Base-by-base conservation (phyloP, 2,113 vertebrate genomes). In the Neomonachus schauinslandi region DNA sequence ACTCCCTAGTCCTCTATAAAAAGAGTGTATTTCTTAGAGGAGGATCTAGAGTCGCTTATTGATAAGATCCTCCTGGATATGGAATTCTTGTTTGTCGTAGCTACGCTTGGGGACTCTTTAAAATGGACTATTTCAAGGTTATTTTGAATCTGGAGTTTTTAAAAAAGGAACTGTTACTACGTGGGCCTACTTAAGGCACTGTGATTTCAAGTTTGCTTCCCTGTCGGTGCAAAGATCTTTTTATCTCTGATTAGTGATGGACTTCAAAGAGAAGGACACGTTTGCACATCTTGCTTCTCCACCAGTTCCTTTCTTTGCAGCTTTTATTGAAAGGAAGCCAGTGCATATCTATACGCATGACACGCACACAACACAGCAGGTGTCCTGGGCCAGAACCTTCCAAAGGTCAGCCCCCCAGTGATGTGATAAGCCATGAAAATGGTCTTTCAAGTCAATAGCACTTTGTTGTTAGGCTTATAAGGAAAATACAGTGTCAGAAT, bases 1-100 rank as follows among this genome's bases (percentile, higher is more conserved):
- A 91, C 83, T 98, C 97, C 71, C 80, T 77, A 94, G 86, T 95
- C 59, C 67, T 77, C 33, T 89, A 65, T 88, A 77, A 94, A 97
- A 7, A 42, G 11, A 69, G 21, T 42, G n/a, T 57, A 49, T 95
- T 96, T 97, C 55, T 94, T 89, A 92, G 57, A 82, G 46, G 53
- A 91, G n/a, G 11, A 67, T 92, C 81, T 84, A 36, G 83, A 91
- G 36, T 77, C 7, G 15, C 59, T 24, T 72, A 19, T 36, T 91
- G 51, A 82, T 84, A 89, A 90, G 28, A 33, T 46, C 18, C 4
- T 93, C 94, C 94, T 87, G 57, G 7, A 3, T 53, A 3, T 95
- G 28, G 69, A 92, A 97, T 97, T 96, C 88, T 31, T 77, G 96
- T 96, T 97, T 86, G 79, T 63, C 51, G 51, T 3, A 28, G 88